Percentiles rank a stretch among this genome's conserved stretches.
phyloP scores from a whole-genome alignment of 2,797 vertebrate genomes.

The Linurgus olivaceus region DNA sequence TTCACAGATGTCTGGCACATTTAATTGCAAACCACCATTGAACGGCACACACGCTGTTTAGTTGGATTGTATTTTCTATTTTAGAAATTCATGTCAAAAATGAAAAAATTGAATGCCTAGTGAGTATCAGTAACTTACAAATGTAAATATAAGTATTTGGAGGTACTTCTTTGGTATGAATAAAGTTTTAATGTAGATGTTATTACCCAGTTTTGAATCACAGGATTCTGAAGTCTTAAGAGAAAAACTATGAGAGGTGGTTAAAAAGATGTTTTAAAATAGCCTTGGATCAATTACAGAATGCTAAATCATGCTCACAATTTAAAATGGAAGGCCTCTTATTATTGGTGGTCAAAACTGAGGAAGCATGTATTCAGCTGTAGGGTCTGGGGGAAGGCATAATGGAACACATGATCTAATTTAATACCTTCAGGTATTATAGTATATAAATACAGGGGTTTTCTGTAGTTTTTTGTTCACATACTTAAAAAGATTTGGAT shows the following conservation, averaged over 20 bases:
- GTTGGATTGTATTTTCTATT: not conserved
- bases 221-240: not conserved
- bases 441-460: not conserved
- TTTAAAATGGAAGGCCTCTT: not conserved
- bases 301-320: not conserved
- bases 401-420: not conserved
- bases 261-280: not conserved
- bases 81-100: constrained; percentile 17
- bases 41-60: not conserved
- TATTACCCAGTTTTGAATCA: not conserved
- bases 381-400: not conserved
- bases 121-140: not conserved
- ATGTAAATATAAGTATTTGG: not conserved
- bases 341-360: not conserved
- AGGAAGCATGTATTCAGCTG: not conserved
- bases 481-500: not conserved
- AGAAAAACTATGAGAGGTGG: not conserved
- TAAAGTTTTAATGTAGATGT: not conserved
- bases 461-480: not conserved
- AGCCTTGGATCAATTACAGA: not conserved
- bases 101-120: not conserved
- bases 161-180: not conserved
- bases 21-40: not conserved
- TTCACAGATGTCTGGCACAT: not conserved
- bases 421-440: not conserved